These are phyloP conservation scores for Pseudomyrmex sp. DNA, from an alignment of 1,140 invertebrate species.

Conservation along the genomic window DNA sequence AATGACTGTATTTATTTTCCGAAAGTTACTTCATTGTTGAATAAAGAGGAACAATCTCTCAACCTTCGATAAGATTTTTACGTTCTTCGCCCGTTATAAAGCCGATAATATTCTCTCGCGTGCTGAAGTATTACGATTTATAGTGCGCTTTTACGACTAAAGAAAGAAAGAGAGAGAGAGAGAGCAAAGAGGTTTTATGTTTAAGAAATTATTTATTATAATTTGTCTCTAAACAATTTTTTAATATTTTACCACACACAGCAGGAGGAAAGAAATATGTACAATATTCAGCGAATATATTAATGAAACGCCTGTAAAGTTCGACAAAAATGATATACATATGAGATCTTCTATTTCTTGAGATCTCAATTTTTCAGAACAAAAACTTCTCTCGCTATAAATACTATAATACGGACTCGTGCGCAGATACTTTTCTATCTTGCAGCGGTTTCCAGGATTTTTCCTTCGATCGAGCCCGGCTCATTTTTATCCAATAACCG, in stretches of 20 bases:
- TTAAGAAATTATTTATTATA: not conserved
- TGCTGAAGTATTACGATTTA: not conserved
- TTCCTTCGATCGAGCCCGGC: conserved; percentile 25
- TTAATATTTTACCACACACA: not conserved
- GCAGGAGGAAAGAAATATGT: not conserved
- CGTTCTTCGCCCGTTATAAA: not conserved
- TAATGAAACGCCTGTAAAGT: not conserved
- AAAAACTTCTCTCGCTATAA: conserved; percentile 16
- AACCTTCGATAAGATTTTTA: not conserved
- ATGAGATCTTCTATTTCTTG: not conserved
- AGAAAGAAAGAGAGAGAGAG: too few relatives aligned
- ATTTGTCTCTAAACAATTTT: too few relatives aligned
- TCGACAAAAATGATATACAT: conserved; percentile 1
- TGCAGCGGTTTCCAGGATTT: conserved; percentile 12
- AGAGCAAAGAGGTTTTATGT: not conserved
- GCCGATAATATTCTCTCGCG: not conserved
- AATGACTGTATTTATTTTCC: not conserved
- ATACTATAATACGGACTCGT: not conserved
- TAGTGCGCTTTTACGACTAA: too few relatives aligned
- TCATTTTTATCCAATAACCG: conserved; percentile 48
- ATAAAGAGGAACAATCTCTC: not conserved
- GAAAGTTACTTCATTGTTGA: not conserved
- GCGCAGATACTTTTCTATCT: conserved; percentile 9
- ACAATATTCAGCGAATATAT: too few relatives aligned
- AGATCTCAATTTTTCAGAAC: conserved; percentile 38